Evolutionary conservation across 2,888 invertebrate species (phyloP).

Genomic region (Synanthedon formicaeformis): DNA sequence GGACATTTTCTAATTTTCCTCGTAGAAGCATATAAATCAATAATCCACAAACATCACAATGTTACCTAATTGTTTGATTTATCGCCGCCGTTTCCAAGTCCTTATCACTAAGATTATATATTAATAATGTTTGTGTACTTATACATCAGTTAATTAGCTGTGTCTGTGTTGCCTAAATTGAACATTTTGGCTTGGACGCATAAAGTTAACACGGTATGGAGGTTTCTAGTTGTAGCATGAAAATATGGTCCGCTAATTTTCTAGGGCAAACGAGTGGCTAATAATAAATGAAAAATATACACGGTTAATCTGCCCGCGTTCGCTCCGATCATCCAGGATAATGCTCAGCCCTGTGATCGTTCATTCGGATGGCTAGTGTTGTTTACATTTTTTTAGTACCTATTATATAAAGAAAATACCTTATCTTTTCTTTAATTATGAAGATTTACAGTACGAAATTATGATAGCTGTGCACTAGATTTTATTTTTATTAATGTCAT

Average conservation of each 20-base stretch:
- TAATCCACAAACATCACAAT: conserved; percentile 1
- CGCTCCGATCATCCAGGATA: conserved; percentile 28
- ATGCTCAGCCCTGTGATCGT: conserved; percentile 33
- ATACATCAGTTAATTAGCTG: too few relatives aligned
- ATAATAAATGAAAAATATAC: conserved; percentile 56
- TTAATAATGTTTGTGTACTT: too few relatives aligned
- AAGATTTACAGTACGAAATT: too few relatives aligned
- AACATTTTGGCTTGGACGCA: conserved; percentile 41
- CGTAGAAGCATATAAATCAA: conserved; percentile 4
- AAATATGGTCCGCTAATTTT: conserved; percentile 57
- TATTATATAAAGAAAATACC: neutral
- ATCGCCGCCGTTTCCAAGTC: too few relatives aligned
- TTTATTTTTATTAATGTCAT: too few relatives aligned
- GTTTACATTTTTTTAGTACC: conserved; percentile 5
- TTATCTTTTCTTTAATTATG: too few relatives aligned
- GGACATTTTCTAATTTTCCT: conserved; percentile 4
- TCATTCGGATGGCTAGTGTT: conserved; percentile 9
- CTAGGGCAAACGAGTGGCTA: conserved; percentile 54
- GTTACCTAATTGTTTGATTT: neutral
- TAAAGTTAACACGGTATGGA: conserved; percentile 48
- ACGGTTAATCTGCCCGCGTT: conserved; percentile 47
- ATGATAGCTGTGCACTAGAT: too few relatives aligned
- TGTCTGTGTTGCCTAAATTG: neutral
- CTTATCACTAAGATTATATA: too few relatives aligned
- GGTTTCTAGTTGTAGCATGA: conserved; percentile 45